Conservation (phyloP, 2,888 invertebrate species). For the Euplagia quadripunctaria region DNA sequence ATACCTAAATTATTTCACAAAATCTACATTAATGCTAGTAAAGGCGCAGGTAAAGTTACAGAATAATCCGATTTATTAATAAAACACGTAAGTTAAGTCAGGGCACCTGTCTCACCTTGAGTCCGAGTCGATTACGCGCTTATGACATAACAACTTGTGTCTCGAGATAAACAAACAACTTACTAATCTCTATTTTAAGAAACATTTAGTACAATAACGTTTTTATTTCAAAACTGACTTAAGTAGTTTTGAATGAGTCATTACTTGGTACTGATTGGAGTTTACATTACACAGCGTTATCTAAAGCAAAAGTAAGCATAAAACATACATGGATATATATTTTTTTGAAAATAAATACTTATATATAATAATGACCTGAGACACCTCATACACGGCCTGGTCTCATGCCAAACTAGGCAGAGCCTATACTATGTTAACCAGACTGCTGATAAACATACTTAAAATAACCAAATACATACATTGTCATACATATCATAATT, state of each 20-base stretch:
- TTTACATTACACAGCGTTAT: neutral
- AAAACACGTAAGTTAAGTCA: constrained; percentile 25
- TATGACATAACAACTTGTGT: constrained; percentile 31
- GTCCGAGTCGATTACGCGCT: constrained; percentile 49
- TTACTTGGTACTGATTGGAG: neutral
- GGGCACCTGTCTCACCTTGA: constrained; percentile 65
- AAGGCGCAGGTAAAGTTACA: neutral
- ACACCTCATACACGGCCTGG: no score
- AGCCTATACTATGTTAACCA: no score
- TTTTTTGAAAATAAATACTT: neutral
- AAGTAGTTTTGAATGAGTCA: neutral
- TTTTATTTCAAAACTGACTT: neutral
- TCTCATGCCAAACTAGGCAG: no score
- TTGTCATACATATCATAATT: no score
- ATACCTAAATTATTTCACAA: no score
- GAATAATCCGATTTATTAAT: constrained; percentile 22
- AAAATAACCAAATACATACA: no score
- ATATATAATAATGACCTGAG: no score
- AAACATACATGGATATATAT: no score
- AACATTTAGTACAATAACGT: neutral
- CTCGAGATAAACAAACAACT: constrained; percentile 17
- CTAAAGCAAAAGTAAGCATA: neutral
- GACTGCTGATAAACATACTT: no score
- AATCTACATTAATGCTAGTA: no score
- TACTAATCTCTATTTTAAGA: constrained; percentile 44